phyloP scores from a whole-genome alignment of 1,140 invertebrate genomes.

The Drosophila sp. region DNA sequence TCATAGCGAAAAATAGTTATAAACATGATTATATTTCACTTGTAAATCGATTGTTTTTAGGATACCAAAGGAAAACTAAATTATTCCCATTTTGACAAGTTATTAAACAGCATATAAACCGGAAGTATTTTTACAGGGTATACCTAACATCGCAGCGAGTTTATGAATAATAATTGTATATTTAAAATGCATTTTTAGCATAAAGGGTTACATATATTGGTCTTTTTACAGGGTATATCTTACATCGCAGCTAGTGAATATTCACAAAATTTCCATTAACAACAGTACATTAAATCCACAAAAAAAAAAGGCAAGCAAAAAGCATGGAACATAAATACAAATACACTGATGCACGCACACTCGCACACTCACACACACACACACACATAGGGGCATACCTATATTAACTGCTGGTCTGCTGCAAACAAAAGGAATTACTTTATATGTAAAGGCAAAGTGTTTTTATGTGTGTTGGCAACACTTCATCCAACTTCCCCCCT shows the following conservation, averaged over 20 bases:
- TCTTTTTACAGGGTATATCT: conserved; percentile 1
- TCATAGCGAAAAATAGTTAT: no score
- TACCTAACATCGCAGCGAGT: no score
- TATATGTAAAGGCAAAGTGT: conserved; percentile 72
- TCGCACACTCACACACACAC: conserved; percentile 11
- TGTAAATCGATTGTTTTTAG: no score
- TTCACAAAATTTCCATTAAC: conserved; percentile 53
- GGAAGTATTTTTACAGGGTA: no score
- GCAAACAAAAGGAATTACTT: conserved; percentile 80
- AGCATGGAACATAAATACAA: no score
- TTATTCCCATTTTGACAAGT: no score
- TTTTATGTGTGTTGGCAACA: conserved; percentile 74
- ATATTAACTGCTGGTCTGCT: conserved; percentile 74
- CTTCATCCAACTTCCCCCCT: conserved; percentile 41
- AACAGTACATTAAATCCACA: conserved; percentile 51
- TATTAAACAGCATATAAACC: no score
- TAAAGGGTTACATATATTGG: background rate
- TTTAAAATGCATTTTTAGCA: background rate
- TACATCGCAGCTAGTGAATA: conserved; percentile 29
- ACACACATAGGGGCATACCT: conserved; percentile 14
- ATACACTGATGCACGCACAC: no score
- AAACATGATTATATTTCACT: no score
- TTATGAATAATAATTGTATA: no score
- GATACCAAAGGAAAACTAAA: no score
- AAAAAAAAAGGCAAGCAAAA: conserved; percentile 19